These are phyloP conservation scores for Sebastolobus alascanus DNA, from an alignment of 2,797 vertebrate species.

Conservation along the genomic window DNA sequence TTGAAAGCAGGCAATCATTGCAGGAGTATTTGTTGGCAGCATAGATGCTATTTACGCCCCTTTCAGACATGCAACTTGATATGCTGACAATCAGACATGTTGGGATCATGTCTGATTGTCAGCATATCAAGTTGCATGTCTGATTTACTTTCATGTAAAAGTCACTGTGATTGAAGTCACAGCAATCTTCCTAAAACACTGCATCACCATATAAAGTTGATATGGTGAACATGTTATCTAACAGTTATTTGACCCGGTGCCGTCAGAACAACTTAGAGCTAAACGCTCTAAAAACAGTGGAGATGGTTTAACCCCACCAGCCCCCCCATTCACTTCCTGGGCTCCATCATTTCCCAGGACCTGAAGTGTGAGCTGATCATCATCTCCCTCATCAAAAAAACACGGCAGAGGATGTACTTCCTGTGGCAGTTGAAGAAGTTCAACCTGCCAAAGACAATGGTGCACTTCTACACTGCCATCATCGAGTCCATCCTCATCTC, in stretches of 20 bases:
- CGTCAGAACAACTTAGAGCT: not conserved
- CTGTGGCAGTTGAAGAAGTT: not conserved
- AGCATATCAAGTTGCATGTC: not conserved
- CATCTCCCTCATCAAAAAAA: not conserved
- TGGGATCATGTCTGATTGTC: not conserved
- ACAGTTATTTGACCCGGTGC: not conserved
- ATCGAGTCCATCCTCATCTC: not conserved
- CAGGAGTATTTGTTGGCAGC: slow-evolving; percentile 6
- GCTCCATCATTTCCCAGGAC: not conserved
- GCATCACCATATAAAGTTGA: not conserved
- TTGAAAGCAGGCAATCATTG: slow-evolving; percentile 2
- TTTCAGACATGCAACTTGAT: slow-evolving; percentile 2
- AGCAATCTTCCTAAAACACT: not conserved
- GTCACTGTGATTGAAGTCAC: not conserved
- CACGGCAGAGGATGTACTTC: not conserved
- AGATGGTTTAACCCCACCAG: not conserved
- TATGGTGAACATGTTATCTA: not conserved
- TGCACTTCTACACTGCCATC: not conserved
- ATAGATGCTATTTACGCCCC: not conserved
- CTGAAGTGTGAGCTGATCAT: not conserved
- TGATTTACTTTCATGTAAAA: slow-evolving; percentile 1
- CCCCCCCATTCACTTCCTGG: not conserved
- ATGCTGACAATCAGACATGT: not conserved
- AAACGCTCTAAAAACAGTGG: not conserved
- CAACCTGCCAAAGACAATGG: not conserved